A percentile compares a stretch with the other conserved stretches of the same genome.
These are phyloP conservation scores for Pterocles burchelli DNA, from an alignment of 2,113 vertebrate species.

Conservation along the genomic window DNA sequence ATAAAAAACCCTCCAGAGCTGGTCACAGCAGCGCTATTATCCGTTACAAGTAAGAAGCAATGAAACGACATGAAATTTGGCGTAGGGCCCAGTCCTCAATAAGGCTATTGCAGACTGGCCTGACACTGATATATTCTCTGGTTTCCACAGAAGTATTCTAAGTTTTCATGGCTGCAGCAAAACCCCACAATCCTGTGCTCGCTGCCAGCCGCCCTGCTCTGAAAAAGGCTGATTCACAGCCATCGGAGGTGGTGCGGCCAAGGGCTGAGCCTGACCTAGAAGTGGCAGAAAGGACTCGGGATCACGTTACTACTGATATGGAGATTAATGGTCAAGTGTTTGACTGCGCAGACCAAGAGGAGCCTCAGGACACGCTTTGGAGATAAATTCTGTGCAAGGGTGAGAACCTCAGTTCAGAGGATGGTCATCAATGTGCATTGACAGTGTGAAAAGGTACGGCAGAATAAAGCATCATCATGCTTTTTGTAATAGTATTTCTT, in stretches of 20 bases:
- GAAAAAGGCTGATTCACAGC: not conserved
- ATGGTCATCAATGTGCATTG: not conserved
- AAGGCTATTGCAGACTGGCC: not conserved
- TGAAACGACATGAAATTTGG: slow-evolving; percentile 20
- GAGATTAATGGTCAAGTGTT: not conserved
- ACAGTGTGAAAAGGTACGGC: not conserved
- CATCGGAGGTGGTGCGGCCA: not conserved
- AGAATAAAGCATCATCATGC: not conserved
- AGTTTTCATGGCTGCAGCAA: not conserved
- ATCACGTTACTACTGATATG: rapidly evolving
- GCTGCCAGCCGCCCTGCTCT: not conserved
- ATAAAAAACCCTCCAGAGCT: not conserved
- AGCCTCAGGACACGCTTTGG: not conserved
- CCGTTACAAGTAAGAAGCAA: not conserved
- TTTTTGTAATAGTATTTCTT: not conserved
- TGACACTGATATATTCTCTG: slow-evolving; percentile 33
- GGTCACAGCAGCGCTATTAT: slow-evolving; percentile 4
- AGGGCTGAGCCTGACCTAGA: not conserved
- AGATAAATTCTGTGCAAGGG: not conserved
- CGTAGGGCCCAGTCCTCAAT: not conserved
- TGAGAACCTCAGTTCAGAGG: not conserved
- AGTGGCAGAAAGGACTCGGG: not conserved
- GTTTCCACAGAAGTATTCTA: not conserved
- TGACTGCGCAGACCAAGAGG: not conserved
- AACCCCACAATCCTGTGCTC: not conserved